Base-by-base conservation (phyloP, 2,888 invertebrate species). In the Rhorus exstirpatorius region DNA sequence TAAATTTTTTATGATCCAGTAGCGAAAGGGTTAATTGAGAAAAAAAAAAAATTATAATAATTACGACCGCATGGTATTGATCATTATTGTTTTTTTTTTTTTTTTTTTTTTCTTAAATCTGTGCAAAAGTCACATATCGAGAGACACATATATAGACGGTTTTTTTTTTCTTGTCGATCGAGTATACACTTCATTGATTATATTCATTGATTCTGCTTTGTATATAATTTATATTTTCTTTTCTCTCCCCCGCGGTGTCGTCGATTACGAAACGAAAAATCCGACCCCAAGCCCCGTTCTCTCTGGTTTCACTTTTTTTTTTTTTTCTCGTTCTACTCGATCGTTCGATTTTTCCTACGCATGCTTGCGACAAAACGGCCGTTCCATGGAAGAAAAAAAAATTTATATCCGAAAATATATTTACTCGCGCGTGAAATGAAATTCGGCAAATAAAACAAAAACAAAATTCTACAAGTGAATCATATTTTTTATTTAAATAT, bases 61-160 rank as follows among this genome's bases (percentile, higher is more conserved):
- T 55, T 46, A 63, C 24, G 67, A 76, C 6, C 46, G 76, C 76
- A 76, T 67, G 76, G 44, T 58, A n/a, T n/a, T n/a, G n/a, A 60
- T 26, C 31, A 55, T 65, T 63, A 46, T 63, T 44, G 41, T 17
- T 19, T 61, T 44, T 63, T 35, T 14, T 53, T 61, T n/a, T n/a
- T n/a, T n/a, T n/a, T n/a, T n/a, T n/a, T n/a, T n/a, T n/a, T n/a
- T n/a, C n/a, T n/a, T 63, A 46, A 19, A 26, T 55, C 49, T 67
- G 44, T 76, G 58, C 19, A 26, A 46, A 44, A 71, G 14, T 46
- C 19, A 60, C n/a, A n/a, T n/a, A n/a, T n/a, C n/a, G n/a, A n/a
- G n/a, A 46, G 19, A 49, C 10, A 12, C n/a, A 35, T 10, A 44
- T 2, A 49, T n/a, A n/a, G n/a, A 71, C 46, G 46, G n/a, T n/a